Base-by-base conservation (phyloP, 1,140 invertebrate species). In the Cotesia vestalis region DNA sequence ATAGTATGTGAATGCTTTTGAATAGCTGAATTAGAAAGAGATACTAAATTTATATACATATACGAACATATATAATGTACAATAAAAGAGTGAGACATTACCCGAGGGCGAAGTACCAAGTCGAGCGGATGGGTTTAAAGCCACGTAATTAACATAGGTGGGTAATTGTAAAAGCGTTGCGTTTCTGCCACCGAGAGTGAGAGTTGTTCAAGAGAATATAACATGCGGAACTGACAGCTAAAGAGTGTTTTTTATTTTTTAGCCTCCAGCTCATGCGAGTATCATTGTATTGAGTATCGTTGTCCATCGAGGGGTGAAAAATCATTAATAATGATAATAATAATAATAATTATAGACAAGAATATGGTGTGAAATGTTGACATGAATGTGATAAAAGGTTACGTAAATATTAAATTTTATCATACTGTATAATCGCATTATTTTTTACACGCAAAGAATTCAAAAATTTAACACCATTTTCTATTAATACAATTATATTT, bases 61-160 rank as follows among this genome's bases (percentile, higher is more conserved):
- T 46, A 46, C 11, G 11, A 46, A 46, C 11, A 46, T 46, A 46
- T 9, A 46, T 74, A 76, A 66, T 73, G 73, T 27, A 73, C 34
- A 55, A 61, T 20, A 11, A 4, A 20, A 27, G 14, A 27, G 57
- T 59, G 38, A 14, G 11, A 63, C 27, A 75, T 71, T 72, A 73
- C 64, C n/a, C 53, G 68, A 60, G 36, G 72, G 66, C 52, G 51
- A 63, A 71, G 40, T 62, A 71, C 46, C 52, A 63, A 63, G 61
- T 71, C 61, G 62, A 63, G 69, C 69, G 67, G 53, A 73, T 68
- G 66, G 68, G 71, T 67, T 74, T 78, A 61, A 77, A 80, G 75
- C 77, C 78, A 64, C 73, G 73, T 76, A 78, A 83, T 81, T 80
- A 81, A 81, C 79, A 79, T 76, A 70, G 77, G 74, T 80, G 80